Percentiles rank a stretch among this genome's conserved stretches.
Conservation (phyloP, 2,888 invertebrate genomes). For the Lasioglossum vierecki region DNA sequence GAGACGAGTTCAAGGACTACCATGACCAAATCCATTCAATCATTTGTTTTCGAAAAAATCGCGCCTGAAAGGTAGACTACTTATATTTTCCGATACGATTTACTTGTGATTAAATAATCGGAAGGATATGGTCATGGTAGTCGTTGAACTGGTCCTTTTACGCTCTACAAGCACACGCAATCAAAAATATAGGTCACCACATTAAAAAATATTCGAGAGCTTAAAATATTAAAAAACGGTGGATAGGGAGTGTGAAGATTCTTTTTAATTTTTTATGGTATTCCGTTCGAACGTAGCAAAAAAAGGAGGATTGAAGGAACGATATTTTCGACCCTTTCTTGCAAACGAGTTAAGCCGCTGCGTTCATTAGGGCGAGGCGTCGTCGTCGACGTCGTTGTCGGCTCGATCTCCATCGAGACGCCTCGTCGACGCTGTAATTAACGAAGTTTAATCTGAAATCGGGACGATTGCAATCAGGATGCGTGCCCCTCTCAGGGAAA, state of each 20-base stretch:
- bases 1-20: not conserved
- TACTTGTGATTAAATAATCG: not conserved
- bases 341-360: not conserved
- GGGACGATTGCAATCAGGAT: conserved; percentile 22
- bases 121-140: not conserved
- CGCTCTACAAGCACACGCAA: not conserved
- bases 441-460: conserved; percentile 52
- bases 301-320: not conserved
- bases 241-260: not conserved
- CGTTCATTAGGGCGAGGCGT: conserved; percentile 14
- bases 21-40: not conserved
- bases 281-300: not conserved
- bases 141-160: not conserved
- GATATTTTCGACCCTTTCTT: not conserved
- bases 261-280: not conserved
- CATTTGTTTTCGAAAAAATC: not conserved
- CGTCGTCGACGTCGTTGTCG: conserved; percentile 1
- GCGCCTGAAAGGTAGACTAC: not conserved
- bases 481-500: conserved; percentile 12
- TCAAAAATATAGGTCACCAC: not conserved
- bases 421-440: conserved; percentile 44
- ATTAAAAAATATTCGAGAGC: not conserved
- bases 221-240: not conserved
- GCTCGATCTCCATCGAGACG: conserved; percentile 10
- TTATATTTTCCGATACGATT: not conserved